phyloP scores from a whole-genome alignment of 2,113 vertebrate species.

The Cynopterus brachyotis region DNA sequence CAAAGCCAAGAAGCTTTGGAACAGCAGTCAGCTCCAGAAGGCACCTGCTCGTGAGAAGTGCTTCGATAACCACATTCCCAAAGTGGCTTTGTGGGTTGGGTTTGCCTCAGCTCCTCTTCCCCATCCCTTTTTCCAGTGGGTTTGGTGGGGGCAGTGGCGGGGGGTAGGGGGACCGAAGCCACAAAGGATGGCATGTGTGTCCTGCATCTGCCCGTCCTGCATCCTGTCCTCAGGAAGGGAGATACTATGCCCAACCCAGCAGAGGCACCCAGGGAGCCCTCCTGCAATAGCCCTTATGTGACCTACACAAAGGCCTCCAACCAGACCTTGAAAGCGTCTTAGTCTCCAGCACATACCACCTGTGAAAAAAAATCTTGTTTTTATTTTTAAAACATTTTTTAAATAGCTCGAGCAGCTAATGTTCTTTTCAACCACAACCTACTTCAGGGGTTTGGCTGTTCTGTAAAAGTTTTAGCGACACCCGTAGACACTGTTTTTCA shows the following conservation, averaged over 20 bases:
- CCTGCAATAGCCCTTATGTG: no score
- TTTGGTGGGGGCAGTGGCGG: not conserved
- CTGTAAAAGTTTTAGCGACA: not conserved
- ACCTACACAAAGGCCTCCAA: not conserved
- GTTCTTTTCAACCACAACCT: not conserved
- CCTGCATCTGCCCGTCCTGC: not conserved
- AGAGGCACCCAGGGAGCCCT: not conserved
- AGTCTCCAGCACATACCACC: not conserved
- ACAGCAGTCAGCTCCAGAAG: slow-evolving; percentile 42
- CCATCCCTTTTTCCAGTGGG: not conserved
- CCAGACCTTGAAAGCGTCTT: not conserved
- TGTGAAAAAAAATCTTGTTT: slow-evolving; percentile 54
- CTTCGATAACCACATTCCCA: not conserved
- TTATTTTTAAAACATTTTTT: not conserved
- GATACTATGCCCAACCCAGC: not conserved
- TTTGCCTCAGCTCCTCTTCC: not conserved
- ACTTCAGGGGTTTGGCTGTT: not conserved
- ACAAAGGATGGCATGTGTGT: not conserved
- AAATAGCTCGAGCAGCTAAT: not conserved
- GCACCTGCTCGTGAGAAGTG: slow-evolving; percentile 46
- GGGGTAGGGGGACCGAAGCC: not conserved
- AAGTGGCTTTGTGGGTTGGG: not conserved
- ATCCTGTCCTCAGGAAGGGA: not conserved
- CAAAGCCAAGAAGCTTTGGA: slow-evolving; percentile 31
- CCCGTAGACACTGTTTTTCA: not conserved